Evolutionary conservation across 2,888 invertebrate species (phyloP), one percentile per base, ranked within the genome.

Genomic region (Serripes groenlandicus): DNA sequence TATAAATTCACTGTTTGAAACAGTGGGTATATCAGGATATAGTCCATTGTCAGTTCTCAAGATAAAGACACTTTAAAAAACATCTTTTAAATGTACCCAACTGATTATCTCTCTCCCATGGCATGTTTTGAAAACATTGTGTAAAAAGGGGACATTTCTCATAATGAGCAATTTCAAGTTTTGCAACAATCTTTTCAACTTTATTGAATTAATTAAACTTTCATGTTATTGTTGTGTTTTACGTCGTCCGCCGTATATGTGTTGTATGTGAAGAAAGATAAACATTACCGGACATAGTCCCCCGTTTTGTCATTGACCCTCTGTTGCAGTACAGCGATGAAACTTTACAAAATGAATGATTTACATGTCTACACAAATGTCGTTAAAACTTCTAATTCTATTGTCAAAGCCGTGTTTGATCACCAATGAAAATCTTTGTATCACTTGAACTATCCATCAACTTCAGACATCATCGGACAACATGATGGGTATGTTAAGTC

Each of bases 361-460:
- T 85, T 85, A 85, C 73, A 72, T 35, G 74, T 79, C 75, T 82
- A 52, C 52, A 4, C 11, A 3, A 62, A 73, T 37, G 82, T 42
- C 85, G 72, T 85, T 79, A 85, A 85, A 82, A 82, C 85, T 79
- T 85, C 85, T 81, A 80, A 82, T 56, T n/a, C 56, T 11, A 56
- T 56, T 56, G 56, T 56, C 56, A 21, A 23, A 11, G 56, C 11
- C 23, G 21, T 56, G 56, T 56, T 56, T 26, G 56, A 56, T 56
- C 56, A 26, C 11, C 23, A 3, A 11, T 11, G 28, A n/a, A 56
- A 26, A 26, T 9, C n/a, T 56, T 56, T 56, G 56, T 56, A 56
- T 26, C 23, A 26, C 56, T 56, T 56, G n/a, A 23, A 11, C 56
- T 23, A n/a, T n/a, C 56, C 56, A 26, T 56, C 56, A 56, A n/a